Base-by-base conservation (phyloP, 2,888 invertebrate genomes). In the Phania funesta region DNA sequence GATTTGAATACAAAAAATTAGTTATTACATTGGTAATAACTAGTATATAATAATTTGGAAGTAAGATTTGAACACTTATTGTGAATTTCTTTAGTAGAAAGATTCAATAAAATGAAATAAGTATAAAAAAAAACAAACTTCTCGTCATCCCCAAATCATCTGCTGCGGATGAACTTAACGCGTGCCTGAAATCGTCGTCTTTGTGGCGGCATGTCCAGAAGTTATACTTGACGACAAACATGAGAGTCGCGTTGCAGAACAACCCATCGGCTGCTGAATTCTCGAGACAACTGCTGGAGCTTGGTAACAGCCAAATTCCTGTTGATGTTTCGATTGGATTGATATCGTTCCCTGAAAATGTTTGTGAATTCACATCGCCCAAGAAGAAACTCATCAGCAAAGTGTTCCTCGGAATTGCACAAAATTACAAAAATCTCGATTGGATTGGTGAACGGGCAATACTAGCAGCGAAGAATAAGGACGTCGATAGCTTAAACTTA, bases 271-370 rank as follows among this genome's bases (percentile, higher is more conserved):
- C n/a, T n/a, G n/a, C 29, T 71, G 82, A 82, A 58, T 87, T 41
- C 74, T 35, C 13, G 35, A 56, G 35, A 32, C 56, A 56, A 35
- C 22, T 56, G 13, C n/a, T n/a, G n/a, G n/a, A n/a, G n/a, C n/a
- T n/a, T n/a, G n/a, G n/a, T n/a, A n/a, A n/a, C n/a, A n/a, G n/a
- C n/a, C n/a, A n/a, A n/a, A n/a, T n/a, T n/a, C n/a, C 84, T 62
- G 74, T 85, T 41, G 83, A 85, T 58, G 62, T 68, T 46, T 44
- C 60, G 32, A 85, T 70, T 24, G 75, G 84, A 80, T 80, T 73
- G 20, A 86, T 86, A 68, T 16, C 26, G 16, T 29, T 52, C 52
- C 52, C 56, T 56, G 38, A 35, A 35, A 56, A 56, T 13, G 35
- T 35, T 56, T 56, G 18, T 22, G 13, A 56, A 38, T 56, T 56